Base-by-base conservation (phyloP, 2,113 vertebrate species). In the Psilopsiagon aymara region DNA sequence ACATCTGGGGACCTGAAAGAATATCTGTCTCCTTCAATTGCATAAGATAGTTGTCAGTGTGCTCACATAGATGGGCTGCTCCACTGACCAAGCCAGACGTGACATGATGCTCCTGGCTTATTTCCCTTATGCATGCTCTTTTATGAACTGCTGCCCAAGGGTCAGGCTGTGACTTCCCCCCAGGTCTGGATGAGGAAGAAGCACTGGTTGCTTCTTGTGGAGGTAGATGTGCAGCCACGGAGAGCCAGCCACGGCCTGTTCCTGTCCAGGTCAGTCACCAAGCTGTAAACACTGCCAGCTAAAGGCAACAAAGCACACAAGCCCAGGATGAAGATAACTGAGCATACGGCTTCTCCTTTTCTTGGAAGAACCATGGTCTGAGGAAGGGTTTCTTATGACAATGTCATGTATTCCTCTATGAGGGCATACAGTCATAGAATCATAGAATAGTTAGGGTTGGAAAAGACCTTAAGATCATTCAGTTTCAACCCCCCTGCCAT, bases 351-450 rank as follows among this genome's bases (percentile, higher is more conserved):
- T 80, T 51, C 43, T 66, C 49, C 41, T 55, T 93, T 70, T 66
- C 46, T 41, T 77, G 51, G 33, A 52, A 76, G 14, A 76, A 33
- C 9, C 17, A 44, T 6, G 11, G 51, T 25, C 44, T 43, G 70
- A 86, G 51, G 39, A 67, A 60, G 27, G 21, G 19, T 41, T 77
- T 76, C 70, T 76, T n/a, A 35, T 25, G 25, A 24, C 29, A 71
- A 37, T 19, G 43, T 13, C 44, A 60, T 0, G 0, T 47, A 21
- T 43, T 47, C 63, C 47, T n/a, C n/a, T 77, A 10, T 6, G 19
- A 82, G 77, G 21, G 29, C 29, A 77, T 37, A 25, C 13, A 60
- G 46, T 39, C 39, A 39, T 39, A 39, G 39, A 39, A 39, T 39
- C 39, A 39, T 39, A 39, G 39, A 39, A 39, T 39, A 39, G 39